Percentiles rank a stretch among this genome's conserved stretches.
phyloP scores from a whole-genome alignment of 2,888 invertebrate genomes.

The Cheilosia scutellata region DNA sequence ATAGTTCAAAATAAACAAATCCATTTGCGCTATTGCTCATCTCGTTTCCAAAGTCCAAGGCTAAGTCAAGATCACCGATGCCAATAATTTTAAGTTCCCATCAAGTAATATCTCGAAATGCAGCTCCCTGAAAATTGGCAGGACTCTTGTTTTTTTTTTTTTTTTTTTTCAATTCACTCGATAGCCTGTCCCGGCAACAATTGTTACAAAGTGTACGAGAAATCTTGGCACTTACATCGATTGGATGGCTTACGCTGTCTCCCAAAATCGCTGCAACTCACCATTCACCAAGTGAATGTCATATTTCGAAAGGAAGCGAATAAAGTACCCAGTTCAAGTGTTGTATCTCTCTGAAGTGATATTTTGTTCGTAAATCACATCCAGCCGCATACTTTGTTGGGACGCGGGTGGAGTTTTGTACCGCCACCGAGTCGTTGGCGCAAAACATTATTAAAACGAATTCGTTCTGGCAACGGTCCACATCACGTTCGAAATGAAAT shows the following conservation, averaged over 20 bases:
- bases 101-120: conserved; percentile 5
- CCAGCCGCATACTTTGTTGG: not conserved
- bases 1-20: too few species aligned
- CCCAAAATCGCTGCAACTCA: conserved; percentile 33
- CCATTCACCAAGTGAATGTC: conserved; percentile 39
- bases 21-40: too few species aligned
- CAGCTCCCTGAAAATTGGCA: conserved; percentile 26
- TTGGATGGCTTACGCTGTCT: conserved; percentile 39
- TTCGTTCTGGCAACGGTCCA: conserved; percentile 57
- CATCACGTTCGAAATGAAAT: conserved; percentile 69
- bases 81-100: conserved; percentile 8
- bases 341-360: conserved; percentile 37
- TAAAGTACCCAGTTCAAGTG: conserved; percentile 36
- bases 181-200: conserved; percentile 3
- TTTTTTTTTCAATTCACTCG: conserved; percentile 30
- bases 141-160: conserved; percentile 14
- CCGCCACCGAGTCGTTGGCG: conserved; percentile 15
- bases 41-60: not conserved
- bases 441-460: conserved; percentile 8
- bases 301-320: conserved; percentile 45
- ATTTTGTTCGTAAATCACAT: conserved; percentile 52
- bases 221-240: conserved; percentile 47
- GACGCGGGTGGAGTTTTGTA: not conserved
- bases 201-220: not conserved
- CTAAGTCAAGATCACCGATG: not conserved